These are phyloP conservation scores for Rhombomys opimus DNA, from an alignment of 2,113 vertebrate genomes.

Conservation along the genomic window DNA sequence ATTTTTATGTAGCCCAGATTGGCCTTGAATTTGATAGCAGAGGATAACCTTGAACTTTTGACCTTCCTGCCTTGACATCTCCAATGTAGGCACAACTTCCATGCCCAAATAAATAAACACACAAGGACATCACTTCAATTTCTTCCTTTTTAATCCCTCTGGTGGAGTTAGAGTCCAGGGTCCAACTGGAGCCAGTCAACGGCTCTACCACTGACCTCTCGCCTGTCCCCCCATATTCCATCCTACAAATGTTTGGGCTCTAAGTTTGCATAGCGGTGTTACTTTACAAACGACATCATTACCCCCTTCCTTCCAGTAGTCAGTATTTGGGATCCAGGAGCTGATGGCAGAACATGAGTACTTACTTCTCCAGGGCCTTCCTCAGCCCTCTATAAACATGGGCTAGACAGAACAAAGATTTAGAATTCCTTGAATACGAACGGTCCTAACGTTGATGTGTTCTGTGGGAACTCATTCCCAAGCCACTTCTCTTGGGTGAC, in stretches of 20 bases:
- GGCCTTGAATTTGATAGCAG: background rate
- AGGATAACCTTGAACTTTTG: background rate
- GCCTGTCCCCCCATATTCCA: background rate
- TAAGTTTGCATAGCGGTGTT: background rate
- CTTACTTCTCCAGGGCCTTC: background rate
- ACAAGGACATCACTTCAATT: background rate
- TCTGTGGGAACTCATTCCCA: background rate
- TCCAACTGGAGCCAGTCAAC: background rate
- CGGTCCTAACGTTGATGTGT: background rate
- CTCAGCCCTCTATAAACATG: background rate
- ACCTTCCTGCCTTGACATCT: background rate
- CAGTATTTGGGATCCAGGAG: background rate
- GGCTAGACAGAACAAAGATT: background rate
- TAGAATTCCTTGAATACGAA: background rate
- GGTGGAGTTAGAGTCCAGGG: background rate
- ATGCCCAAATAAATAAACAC: background rate
- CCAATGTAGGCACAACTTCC: background rate
- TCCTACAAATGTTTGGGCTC: background rate
- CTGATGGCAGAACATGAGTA: no score
- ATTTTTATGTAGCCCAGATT: background rate
- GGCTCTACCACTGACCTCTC: background rate
- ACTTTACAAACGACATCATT: background rate
- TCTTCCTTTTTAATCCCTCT: no score
- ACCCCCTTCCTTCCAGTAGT: background rate
- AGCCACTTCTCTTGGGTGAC: background rate